Percentiles rank a stretch among this genome's conserved stretches.
Conservation (phyloP, 2,113 vertebrate species). For the Potamarius usumacintae region DNA sequence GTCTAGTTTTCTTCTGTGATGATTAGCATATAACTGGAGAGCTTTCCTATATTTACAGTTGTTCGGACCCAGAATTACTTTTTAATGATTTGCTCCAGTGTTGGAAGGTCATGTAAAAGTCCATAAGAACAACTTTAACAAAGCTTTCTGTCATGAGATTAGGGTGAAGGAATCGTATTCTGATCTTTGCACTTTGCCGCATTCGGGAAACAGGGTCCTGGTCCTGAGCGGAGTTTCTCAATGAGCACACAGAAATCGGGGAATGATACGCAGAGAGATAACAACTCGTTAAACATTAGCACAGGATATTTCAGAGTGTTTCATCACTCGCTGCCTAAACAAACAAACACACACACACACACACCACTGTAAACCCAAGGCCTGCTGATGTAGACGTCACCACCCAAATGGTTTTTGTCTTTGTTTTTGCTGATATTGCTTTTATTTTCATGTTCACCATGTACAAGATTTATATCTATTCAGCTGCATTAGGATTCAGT, state of each 20-base stretch:
- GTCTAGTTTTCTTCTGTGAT: neutral
- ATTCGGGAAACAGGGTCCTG: constrained; percentile 20
- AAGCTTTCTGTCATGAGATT: neutral
- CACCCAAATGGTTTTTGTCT: neutral
- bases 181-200: constrained; percentile 13
- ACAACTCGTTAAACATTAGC: constrained; percentile 65
- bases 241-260: constrained; percentile 53
- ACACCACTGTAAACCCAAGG: constrained; percentile 16
- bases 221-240: constrained; percentile 59
- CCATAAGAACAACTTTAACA: neutral
- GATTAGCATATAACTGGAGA: neutral
- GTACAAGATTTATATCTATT: neutral
- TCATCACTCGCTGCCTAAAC: constrained; percentile 58
- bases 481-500: neutral
- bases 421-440: neutral
- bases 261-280: constrained; percentile 30
- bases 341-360: constrained; percentile 53
- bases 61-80: neutral
- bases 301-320: constrained; percentile 53
- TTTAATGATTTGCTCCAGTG: neutral
- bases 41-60: neutral
- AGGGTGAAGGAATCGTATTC: too few relatives aligned
- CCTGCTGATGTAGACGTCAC: constrained; percentile 16
- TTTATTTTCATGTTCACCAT: constrained; percentile 1
- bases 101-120: neutral